Percentiles rank a stretch among this genome's conserved stretches.
Evolutionary conservation across 2,888 invertebrate species (phyloP).

Genomic region (Exocentrus adspersus): DNA sequence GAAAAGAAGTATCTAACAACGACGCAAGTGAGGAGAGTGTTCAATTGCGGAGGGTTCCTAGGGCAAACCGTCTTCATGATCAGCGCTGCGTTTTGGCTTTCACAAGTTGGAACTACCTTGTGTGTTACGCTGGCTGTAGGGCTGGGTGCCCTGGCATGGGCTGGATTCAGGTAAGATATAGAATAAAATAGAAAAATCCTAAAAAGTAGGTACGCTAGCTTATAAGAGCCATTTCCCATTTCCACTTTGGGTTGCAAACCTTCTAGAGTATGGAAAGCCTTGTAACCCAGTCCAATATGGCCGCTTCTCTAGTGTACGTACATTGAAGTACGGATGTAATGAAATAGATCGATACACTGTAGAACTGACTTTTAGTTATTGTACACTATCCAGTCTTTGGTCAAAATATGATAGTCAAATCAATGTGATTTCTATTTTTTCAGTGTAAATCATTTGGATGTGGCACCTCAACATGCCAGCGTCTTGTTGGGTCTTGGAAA

Average conservation of each 20-base stretch:
- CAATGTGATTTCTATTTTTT: neutral
- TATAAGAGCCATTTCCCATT: too few species aligned
- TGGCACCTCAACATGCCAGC: conserved; percentile 49
- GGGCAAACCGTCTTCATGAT: conserved; percentile 88
- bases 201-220: too few species aligned
- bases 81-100: conserved; percentile 78
- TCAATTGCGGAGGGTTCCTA: conserved; percentile 79
- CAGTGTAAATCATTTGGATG: conserved; percentile 49
- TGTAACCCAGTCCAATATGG: too few species aligned
- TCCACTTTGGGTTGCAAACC: too few species aligned
- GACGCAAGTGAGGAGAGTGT: conserved; percentile 75
- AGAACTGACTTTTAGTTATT: too few species aligned
- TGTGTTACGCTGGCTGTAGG: conserved; percentile 90
- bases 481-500: conserved; percentile 48
- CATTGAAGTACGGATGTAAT: too few species aligned
- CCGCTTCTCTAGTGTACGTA: neutral
- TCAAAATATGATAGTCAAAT: too few species aligned
- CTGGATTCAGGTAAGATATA: conserved; percentile 81
- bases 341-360: too few species aligned
- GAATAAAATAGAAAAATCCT: neutral
- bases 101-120: conserved; percentile 74
- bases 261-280: too few species aligned
- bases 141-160: conserved; percentile 92
- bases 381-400: too few species aligned
- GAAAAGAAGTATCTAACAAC: conserved; percentile 73